These are phyloP conservation scores for Danio choprae DNA, from an alignment of 2,797 vertebrate genomes.

Conservation along the genomic window DNA sequence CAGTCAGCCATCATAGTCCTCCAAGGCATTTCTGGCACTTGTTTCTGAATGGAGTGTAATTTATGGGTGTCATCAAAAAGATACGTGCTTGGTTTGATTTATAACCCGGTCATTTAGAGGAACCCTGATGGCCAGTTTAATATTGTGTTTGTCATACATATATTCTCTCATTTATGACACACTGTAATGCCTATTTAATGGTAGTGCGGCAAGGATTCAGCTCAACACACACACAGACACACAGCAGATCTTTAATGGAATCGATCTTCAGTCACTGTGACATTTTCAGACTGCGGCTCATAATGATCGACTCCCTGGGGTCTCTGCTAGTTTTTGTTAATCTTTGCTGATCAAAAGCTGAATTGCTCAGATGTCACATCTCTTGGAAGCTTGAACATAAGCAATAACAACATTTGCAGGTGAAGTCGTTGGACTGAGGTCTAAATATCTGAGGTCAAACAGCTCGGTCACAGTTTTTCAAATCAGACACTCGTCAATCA, in stretches of 20 bases:
- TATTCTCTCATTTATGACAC: conserved; percentile 12
- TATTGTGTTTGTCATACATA: conserved; percentile 14
- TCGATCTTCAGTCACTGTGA: conserved; percentile 49
- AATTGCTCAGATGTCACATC: background rate
- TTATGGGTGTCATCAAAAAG: conserved; percentile 46
- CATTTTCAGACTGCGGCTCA: conserved; percentile 45
- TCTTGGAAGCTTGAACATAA: background rate
- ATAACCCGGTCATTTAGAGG: background rate
- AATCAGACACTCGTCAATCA: background rate
- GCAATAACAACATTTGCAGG: background rate
- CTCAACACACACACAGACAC: conserved; percentile 1
- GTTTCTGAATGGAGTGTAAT: conserved; percentile 43
- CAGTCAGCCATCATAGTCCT: background rate
- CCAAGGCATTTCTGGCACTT: conserved; percentile 27
- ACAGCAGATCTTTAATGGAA: conserved; percentile 47
- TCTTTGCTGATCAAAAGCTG: conserved; percentile 44
- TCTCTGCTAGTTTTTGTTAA: conserved; percentile 32
- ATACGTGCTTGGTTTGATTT: conserved; percentile 26
- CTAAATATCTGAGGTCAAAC: background rate
- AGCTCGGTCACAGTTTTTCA: background rate
- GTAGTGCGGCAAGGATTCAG: conserved; percentile 7
- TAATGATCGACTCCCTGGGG: conserved; percentile 37
- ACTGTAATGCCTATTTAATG: conserved; percentile 35
- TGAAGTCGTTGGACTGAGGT: background rate
- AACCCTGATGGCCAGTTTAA: conserved; percentile 6